phyloP scores from a whole-genome alignment of 2,797 vertebrate genomes.

The Chiroxiphia lanceolata region DNA sequence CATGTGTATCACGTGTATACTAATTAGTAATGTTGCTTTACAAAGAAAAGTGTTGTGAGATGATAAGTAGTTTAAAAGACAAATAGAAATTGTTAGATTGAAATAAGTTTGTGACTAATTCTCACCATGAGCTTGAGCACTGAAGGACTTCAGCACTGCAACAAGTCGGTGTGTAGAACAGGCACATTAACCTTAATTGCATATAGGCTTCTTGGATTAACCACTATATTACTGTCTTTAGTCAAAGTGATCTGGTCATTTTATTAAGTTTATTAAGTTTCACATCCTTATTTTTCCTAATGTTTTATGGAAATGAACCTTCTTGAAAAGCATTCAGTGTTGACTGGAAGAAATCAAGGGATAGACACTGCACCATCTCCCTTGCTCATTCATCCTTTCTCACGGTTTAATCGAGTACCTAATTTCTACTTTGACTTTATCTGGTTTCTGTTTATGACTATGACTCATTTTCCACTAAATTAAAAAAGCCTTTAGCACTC shows the following conservation, averaged over 20 bases:
- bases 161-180: fast-evolving
- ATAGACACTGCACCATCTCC: neutral
- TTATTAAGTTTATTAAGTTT: neutral
- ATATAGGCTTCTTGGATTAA: neutral
- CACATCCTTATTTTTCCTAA: neutral
- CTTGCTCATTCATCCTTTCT: neutral
- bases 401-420: fast-evolving
- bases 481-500: neutral
- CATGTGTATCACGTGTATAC: neutral
- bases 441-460: neutral
- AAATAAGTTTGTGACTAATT: neutral
- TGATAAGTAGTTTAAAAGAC: conserved; percentile 2
- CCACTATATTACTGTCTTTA: neutral
- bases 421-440: neutral
- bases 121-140: neutral
- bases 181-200: neutral
- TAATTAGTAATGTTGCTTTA: neutral
- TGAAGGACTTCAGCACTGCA: neutral
- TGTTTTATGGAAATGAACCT: neutral
- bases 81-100: neutral
- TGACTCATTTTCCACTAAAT: neutral
- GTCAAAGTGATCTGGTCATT: neutral
- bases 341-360: neutral
- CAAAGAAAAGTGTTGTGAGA: neutral
- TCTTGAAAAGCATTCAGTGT: neutral